Percentiles rank a stretch among this genome's conserved stretches.
These are phyloP conservation scores for Lithodes maja DNA, from an alignment of 2,888 invertebrate species.

Conservation along the genomic window DNA sequence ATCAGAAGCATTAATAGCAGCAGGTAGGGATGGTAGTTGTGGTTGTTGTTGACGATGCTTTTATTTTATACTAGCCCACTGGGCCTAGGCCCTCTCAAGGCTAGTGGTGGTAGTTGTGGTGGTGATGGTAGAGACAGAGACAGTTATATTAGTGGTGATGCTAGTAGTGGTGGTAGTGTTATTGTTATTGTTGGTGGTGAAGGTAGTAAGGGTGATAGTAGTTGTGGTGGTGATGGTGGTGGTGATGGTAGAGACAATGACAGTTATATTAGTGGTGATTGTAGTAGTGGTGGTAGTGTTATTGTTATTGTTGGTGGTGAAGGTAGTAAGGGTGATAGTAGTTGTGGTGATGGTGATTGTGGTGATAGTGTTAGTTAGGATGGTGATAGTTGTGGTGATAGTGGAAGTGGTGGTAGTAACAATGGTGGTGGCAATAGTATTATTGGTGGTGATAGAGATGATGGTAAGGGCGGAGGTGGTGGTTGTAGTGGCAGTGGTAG, in stretches of 20 bases:
- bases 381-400: background rate
- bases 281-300: background rate
- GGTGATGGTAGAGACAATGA: background rate
- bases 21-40: no score
- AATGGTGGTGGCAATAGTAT: background rate
- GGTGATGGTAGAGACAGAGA: background rate
- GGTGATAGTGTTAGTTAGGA: background rate
- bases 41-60: no score
- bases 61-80: no score
- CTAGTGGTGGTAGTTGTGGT: background rate
- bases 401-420: background rate
- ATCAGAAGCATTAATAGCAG: no score
- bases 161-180: background rate
- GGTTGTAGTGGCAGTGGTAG: background rate
- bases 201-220: background rate
- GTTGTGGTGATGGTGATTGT: background rate
- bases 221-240: background rate
- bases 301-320: background rate
- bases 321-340: background rate
- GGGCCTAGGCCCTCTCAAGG: no score
- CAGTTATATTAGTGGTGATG: background rate
- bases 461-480: background rate
- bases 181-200: background rate
- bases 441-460: background rate
- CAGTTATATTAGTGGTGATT: background rate